These are phyloP conservation scores for Astur gentilis DNA, from an alignment of 2,113 vertebrate species.

Conservation along the genomic window DNA sequence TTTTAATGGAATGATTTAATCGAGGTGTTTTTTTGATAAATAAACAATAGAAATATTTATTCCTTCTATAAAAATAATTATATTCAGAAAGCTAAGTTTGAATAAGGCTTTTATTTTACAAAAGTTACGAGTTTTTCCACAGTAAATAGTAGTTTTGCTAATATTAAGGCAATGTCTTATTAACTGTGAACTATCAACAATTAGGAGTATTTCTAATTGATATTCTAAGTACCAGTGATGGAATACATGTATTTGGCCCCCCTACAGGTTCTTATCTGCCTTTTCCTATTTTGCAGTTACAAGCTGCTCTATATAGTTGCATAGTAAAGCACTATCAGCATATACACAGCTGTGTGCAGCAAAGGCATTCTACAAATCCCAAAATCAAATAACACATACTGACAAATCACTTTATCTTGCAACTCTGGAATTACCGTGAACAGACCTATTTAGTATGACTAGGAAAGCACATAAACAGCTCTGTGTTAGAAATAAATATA, in stretches of 20 bases:
- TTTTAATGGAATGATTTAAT: not conserved
- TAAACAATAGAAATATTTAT: not conserved
- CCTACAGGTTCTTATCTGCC: not conserved
- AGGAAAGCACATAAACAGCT: not conserved
- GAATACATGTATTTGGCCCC: not conserved
- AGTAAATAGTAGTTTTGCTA: not conserved
- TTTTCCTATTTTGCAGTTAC: not conserved
- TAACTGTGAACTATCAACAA: not conserved
- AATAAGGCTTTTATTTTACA: not conserved
- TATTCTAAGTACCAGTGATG: not conserved
- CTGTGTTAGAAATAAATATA: not conserved
- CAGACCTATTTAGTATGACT: not conserved
- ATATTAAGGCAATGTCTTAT: not conserved
- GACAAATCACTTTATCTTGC: not conserved
- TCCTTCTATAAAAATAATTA: not conserved
- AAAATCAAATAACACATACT: not conserved
- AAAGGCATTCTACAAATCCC: not conserved
- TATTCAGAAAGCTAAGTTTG: not conserved
- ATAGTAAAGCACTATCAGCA: not conserved
- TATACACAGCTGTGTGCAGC: not conserved
- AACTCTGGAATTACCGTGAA: not conserved
- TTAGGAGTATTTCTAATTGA: not conserved
- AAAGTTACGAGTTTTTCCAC: rapidly evolving
- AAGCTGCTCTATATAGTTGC: not conserved
- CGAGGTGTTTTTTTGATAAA: not conserved